phyloP scores from a whole-genome alignment of 2,113 vertebrate species.

The Colinus virginianus region DNA sequence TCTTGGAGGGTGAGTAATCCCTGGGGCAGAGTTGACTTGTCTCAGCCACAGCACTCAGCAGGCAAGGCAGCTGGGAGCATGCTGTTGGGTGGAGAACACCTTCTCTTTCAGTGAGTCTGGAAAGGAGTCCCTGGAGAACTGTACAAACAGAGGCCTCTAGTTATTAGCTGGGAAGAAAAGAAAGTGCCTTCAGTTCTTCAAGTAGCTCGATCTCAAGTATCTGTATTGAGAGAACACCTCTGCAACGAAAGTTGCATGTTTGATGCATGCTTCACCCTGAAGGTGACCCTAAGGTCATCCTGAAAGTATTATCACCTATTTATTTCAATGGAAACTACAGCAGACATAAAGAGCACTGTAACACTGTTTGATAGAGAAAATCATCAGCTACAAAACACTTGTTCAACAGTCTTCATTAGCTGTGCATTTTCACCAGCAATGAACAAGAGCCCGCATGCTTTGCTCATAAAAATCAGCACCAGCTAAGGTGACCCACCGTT shows the following conservation, averaged over 20 bases:
- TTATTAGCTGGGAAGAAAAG: not conserved
- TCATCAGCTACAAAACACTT: no score
- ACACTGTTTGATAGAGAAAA: no score
- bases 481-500: not conserved
- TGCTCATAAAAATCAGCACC: not conserved
- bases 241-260: not conserved
- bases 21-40: conserved; percentile 41
- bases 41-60: not conserved
- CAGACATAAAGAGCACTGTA: no score
- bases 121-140: not conserved
- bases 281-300: no score
- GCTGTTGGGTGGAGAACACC: not conserved
- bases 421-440: no score
- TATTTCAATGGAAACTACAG: no score
- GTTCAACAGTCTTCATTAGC: no score
- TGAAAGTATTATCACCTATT: no score
- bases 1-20: not conserved
- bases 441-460: not conserved
- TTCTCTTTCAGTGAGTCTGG: conserved; percentile 2
- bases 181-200: not conserved
- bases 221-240: not conserved
- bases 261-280: not conserved
- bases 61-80: not conserved
- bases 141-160: conserved; percentile 14
- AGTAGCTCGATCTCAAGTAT: not conserved